Evolutionary conservation across 2,888 invertebrate species (phyloP).

Genomic region (Eupithecia exiguata): DNA sequence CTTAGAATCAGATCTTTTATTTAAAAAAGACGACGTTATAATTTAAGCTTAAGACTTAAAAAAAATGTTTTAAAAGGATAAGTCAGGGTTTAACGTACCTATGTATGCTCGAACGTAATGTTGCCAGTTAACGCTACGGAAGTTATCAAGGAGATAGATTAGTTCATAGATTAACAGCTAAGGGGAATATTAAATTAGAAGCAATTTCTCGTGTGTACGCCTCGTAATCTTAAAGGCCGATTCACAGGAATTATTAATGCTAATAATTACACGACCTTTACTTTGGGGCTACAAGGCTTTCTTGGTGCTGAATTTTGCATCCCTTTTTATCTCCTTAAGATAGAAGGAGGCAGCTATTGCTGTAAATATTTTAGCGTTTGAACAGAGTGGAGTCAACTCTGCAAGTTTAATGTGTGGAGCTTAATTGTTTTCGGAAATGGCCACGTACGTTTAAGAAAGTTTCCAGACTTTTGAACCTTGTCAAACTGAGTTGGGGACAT

Average conservation of each 20-base stretch:
- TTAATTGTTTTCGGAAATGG: constrained; percentile 61
- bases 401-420: constrained; percentile 55
- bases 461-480: constrained; percentile 4
- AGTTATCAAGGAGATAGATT: constrained; percentile 15
- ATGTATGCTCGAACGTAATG: background rate
- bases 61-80: background rate
- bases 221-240: constrained; percentile 6
- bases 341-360: constrained; percentile 35
- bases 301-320: constrained; percentile 25
- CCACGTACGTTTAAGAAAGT: constrained; percentile 27
- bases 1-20: too few species aligned
- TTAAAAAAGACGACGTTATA: too few species aligned
- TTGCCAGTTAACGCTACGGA: constrained; percentile 3
- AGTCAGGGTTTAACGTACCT: background rate
- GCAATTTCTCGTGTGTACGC: constrained; percentile 7
- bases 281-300: constrained; percentile 25
- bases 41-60: too few species aligned
- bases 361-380: constrained; percentile 51
- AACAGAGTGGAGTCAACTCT: constrained; percentile 50
- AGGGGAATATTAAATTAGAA: constrained; percentile 7
- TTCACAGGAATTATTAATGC: constrained; percentile 13
- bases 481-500: background rate
- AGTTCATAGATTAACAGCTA: constrained; percentile 11
- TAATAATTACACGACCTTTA: constrained; percentile 24
- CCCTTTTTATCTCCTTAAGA: constrained; percentile 39